A percentile compares a stretch with the other conserved stretches of the same genome.
phyloP scores from a whole-genome alignment of 2,888 invertebrate genomes.

The Esperia sulphurella region DNA sequence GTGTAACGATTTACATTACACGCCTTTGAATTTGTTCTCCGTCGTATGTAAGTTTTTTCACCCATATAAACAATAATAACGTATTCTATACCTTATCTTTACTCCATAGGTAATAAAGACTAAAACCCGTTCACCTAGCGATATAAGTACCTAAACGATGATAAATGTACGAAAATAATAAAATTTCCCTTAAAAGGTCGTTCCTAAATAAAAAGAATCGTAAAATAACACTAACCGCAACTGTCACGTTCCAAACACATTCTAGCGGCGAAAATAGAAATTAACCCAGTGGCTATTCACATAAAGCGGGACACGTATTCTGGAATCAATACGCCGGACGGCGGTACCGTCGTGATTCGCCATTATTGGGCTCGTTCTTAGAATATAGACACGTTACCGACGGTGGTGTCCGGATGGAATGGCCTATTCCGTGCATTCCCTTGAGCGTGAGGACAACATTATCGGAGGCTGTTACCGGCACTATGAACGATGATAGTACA shows the following conservation, averaged over 20 bases:
- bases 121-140: no score
- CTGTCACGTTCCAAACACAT: constrained; percentile 34
- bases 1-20: no score
- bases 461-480: constrained; percentile 37
- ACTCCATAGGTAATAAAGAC: no score
- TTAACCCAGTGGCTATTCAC: constrained; percentile 30
- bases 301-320: constrained; percentile 35
- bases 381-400: constrained; percentile 40
- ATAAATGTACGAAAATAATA: no score
- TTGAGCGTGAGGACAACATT: constrained; percentile 30
- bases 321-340: constrained; percentile 35
- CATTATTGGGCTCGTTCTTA: constrained; percentile 38
- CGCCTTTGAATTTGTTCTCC: no score
- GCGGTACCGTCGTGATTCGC: constrained; percentile 21
- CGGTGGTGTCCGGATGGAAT: constrained; percentile 27
- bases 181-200: no score
- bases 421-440: constrained; percentile 36
- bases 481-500: constrained; percentile 25
- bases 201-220: constrained; percentile 1
- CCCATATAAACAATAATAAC: no score
- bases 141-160: neutral
- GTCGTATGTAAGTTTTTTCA: no score
- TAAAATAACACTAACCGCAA: constrained; percentile 29
- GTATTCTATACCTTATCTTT: no score
- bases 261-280: constrained; percentile 37